Base-by-base conservation (phyloP, 2,888 invertebrate species). In the Sarcophaga carnaria region DNA sequence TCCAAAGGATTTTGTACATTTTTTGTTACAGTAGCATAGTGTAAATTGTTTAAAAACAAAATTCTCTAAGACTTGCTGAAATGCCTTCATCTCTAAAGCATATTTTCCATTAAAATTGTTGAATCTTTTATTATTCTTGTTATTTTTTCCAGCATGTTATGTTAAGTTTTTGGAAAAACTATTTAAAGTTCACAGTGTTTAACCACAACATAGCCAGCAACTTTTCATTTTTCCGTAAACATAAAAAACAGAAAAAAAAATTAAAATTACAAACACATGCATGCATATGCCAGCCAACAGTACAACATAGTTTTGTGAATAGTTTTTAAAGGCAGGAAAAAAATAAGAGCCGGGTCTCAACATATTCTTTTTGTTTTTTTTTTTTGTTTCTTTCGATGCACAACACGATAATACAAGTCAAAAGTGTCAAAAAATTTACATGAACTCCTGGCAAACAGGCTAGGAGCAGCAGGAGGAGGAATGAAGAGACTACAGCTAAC, bases 351-450 rank as follows among this genome's bases (percentile, higher is more conserved):
- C 37, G 37, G 37, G 37, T 37, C 8, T 37, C 37, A 37, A 37
- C 37, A 37, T 37, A 37, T 37, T 37, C 8, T 37, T 37, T 37
- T 37, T 37, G 37, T 37, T 37, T 37, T 10, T 37, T 8, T 37
- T 37, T 37, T 37, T 10, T 37, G 2, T 75, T 37, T 22, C 62
- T 60, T 10, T 75, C 10, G 49, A 37, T 37, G 60, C 37, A 37
- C 45, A 47, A 49, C 37, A 20, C 20, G 37, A 54, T 64, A 47
- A 79, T 75, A 67, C 72, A 69, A 75, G 75, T 66, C 25, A 77
- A 83, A 80, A 78, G 83, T 87, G 86, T 87, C 80, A 87, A 83
- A 74, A 79, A 83, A 78, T 86, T 77, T 80, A 81, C 80, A 83
- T 80, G 66, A 64, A 70, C 74, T 72, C 25, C 22, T n/a, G 66